phyloP scores from a whole-genome alignment of 2,797 vertebrate species.

The Macropus fuliginosus region DNA sequence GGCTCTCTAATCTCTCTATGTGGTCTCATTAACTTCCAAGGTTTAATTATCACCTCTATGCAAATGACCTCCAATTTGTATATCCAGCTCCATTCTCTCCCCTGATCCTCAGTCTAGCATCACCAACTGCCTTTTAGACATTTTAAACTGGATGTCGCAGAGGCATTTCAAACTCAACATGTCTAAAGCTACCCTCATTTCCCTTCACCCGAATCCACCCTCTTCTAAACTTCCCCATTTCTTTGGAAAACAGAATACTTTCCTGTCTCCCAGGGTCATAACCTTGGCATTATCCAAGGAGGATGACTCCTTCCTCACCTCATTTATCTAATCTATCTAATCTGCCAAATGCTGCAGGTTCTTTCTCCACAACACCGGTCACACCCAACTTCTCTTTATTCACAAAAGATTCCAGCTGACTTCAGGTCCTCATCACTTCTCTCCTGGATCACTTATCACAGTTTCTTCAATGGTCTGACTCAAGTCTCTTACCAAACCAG shows the following conservation, averaged over 20 bases:
- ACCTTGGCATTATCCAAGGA: not conserved
- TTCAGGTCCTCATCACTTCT: not conserved
- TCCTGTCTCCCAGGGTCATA: not conserved
- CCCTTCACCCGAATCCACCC: not conserved
- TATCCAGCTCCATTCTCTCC: not conserved
- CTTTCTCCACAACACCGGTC: not conserved
- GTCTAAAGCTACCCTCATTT: not conserved
- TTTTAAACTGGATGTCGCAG: not conserved
- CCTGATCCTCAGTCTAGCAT: not conserved
- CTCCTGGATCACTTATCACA: not conserved
- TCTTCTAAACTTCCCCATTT: not conserved
- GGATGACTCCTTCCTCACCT: not conserved
- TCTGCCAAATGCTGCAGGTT: not conserved
- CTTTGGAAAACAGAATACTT: not conserved
- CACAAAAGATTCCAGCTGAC: too few relatives aligned
- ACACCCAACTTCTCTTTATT: not conserved
- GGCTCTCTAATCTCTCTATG: not conserved
- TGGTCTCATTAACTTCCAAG: not conserved
- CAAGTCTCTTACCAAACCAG: not conserved
- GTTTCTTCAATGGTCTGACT: not conserved
- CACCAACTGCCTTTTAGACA: not conserved
- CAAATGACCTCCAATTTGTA: not conserved
- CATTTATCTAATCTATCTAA: not conserved
- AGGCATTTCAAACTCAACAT: not conserved
- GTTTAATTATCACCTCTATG: not conserved